A percentile compares a stretch with the other conserved stretches of the same genome.
Conservation (phyloP, 2,888 invertebrate genomes). For the Polymixis flavicincta region DNA sequence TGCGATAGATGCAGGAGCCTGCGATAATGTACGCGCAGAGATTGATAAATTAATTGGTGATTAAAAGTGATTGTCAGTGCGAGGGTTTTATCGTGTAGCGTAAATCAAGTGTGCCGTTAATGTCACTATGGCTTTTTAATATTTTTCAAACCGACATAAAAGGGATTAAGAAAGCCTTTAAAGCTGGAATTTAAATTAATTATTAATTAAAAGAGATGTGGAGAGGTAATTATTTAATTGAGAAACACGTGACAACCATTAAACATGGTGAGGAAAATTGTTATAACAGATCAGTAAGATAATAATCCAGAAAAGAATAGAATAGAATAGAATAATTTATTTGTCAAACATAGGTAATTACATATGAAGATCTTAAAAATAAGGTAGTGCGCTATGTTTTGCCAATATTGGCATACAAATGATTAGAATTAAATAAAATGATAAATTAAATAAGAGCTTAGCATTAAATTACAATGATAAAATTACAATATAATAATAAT, state of each 20-base stretch:
- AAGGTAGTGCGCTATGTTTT: too few relatives aligned
- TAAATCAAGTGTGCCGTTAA: constrained; percentile 36
- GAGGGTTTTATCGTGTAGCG: constrained; percentile 11
- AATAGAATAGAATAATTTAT: too few relatives aligned
- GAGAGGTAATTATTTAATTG: not conserved
- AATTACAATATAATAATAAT: too few relatives aligned
- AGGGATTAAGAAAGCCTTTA: not conserved
- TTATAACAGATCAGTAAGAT: too few relatives aligned
- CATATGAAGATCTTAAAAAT: too few relatives aligned
- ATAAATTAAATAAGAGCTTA: too few relatives aligned
- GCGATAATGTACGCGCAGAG: constrained; percentile 35
- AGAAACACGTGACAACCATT: not conserved
- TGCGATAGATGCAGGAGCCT: constrained; percentile 37
- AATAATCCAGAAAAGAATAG: too few relatives aligned
- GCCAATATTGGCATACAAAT: too few relatives aligned
- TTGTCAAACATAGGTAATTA: too few relatives aligned
- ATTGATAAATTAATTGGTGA: constrained; percentile 37
- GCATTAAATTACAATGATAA: too few relatives aligned
- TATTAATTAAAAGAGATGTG: not conserved
- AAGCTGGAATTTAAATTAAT: not conserved
- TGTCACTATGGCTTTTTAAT: constrained; percentile 9
- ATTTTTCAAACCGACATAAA: constrained; percentile 4
- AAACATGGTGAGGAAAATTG: too few relatives aligned
- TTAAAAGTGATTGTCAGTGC: constrained; percentile 37
- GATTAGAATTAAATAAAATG: too few relatives aligned